These are phyloP conservation scores for Patella pellucida DNA, from an alignment of 2,888 invertebrate genomes.

Conservation along the genomic window DNA sequence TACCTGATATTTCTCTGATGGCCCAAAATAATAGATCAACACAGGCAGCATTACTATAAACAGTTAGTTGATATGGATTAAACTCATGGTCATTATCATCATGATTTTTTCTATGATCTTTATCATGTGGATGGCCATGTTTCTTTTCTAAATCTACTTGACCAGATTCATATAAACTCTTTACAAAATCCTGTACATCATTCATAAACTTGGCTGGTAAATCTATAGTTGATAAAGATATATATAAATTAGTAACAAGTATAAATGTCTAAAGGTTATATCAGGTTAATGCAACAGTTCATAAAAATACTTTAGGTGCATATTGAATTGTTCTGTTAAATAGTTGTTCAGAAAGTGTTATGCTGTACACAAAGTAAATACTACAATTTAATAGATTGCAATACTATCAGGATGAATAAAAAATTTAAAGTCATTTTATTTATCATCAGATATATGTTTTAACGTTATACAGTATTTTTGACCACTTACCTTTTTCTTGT, in stretches of 20 bases:
- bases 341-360: too few species aligned
- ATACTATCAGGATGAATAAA: neutral
- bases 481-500: constrained; percentile 79
- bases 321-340: too few species aligned
- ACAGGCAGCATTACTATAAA: constrained; percentile 97
- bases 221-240: constrained; percentile 73
- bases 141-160: constrained; percentile 87
- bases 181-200: constrained; percentile 92
- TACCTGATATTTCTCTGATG: constrained; percentile 95
- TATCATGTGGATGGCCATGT: constrained; percentile 35
- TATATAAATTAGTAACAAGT: too few species aligned
- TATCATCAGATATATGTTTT: too few species aligned
- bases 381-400: too few species aligned
- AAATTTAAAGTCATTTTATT: too few species aligned
- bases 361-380: neutral
- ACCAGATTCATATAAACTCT: constrained; percentile 89
- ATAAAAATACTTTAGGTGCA: too few species aligned
- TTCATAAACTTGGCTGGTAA: constrained; percentile 90
- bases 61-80: constrained; percentile 78
- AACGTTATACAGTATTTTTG: neutral
- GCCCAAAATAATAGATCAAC: constrained; percentile 98
- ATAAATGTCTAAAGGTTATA: too few species aligned
- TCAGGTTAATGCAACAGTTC: too few species aligned
- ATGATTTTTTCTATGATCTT: constrained; percentile 38
- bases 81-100: constrained; percentile 32